Base-by-base conservation (phyloP, 2,888 invertebrate genomes). In the Siphonodentalium dalli region DNA sequence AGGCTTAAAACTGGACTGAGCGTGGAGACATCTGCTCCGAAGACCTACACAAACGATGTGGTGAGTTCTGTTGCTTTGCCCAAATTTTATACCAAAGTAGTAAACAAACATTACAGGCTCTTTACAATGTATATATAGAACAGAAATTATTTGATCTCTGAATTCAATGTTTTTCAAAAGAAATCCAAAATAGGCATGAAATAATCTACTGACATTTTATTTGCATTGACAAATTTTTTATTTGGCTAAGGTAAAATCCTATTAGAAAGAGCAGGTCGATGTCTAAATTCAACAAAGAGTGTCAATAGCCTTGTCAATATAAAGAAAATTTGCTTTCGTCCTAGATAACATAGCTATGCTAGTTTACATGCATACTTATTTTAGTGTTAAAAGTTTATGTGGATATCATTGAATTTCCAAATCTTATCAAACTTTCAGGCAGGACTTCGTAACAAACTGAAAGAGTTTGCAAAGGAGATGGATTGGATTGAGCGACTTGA, bases 401-500 rank as follows among this genome's bases (percentile, higher is more conserved):
- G n/a, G n/a, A n/a, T n/a, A n/a, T n/a, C n/a, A n/a, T n/a, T n/a
- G n/a, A n/a, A n/a, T n/a, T n/a, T n/a, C n/a, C n/a, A n/a, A n/a
- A n/a, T n/a, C 24, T 15, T 27, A 18, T 21, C 40, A 18, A 11
- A 11, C 13, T 56, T 76, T 7, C 60, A 83, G 78, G 68, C 66
- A 43, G 88, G 87, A 49, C 79, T 95, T 57, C 87, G 89, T 71
- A 83, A 86, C 31, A 92, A 91, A 80, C 75, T 90, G 18, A 85
- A 87, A 49, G 89, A 90, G 71, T 85, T 95, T 9, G 87, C 87
- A 69, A 78, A 88, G 35, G 86, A 88, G 47, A 80, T 93, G 46
- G 88, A 90, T 65, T 97, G 96, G 96, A 75, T 91, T 1, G 95
- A 97, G 82, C 86, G 88, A 11, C 81, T 97, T 51, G 94, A 95